phyloP scores from a whole-genome alignment of 1,140 invertebrate species.

The Bathynomus jamesi region DNA sequence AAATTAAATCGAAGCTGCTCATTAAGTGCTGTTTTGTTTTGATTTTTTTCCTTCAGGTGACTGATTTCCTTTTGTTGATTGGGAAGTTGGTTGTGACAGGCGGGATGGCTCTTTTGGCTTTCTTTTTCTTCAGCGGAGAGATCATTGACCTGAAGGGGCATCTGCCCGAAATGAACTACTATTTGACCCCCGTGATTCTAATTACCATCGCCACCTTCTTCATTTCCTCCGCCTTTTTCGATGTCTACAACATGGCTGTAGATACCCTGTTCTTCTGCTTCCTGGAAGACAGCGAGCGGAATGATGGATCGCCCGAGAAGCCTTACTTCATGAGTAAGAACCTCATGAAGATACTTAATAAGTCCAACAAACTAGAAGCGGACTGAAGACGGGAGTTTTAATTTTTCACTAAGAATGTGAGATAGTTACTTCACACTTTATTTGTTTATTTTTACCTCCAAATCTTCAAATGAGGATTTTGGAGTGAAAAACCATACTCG shows the following conservation, averaged over 20 bases:
- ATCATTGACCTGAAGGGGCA: conserved; percentile 31
- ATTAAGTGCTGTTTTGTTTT: not conserved
- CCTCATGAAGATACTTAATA: conserved; percentile 68
- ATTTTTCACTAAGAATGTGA: not conserved
- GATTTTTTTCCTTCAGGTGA: conserved; percentile 50
- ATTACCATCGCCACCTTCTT: conserved; percentile 56
- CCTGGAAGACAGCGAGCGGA: conserved; percentile 85
- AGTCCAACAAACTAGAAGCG: conserved; percentile 53
- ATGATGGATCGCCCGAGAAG: conserved; percentile 81
- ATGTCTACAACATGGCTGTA: conserved; percentile 87
- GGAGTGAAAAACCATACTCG: no score
- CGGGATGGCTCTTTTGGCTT: conserved; percentile 59
- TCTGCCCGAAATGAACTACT: conserved; percentile 52
- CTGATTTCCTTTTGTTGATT: conserved; percentile 83
- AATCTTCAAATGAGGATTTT: no score
- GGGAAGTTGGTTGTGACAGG: conserved; percentile 78
- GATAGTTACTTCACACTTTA: no score
- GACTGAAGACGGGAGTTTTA: conserved; percentile 11
- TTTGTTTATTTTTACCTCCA: no score
- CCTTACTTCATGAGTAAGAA: conserved; percentile 92
- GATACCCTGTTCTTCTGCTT: conserved; percentile 95
- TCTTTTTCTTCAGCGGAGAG: conserved; percentile 49
- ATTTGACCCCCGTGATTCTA: conserved; percentile 49
- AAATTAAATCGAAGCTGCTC: no score
- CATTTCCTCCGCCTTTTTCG: conserved; percentile 82